phyloP scores from a whole-genome alignment of 2,888 invertebrate species.

The Cheilosia vernalis region DNA sequence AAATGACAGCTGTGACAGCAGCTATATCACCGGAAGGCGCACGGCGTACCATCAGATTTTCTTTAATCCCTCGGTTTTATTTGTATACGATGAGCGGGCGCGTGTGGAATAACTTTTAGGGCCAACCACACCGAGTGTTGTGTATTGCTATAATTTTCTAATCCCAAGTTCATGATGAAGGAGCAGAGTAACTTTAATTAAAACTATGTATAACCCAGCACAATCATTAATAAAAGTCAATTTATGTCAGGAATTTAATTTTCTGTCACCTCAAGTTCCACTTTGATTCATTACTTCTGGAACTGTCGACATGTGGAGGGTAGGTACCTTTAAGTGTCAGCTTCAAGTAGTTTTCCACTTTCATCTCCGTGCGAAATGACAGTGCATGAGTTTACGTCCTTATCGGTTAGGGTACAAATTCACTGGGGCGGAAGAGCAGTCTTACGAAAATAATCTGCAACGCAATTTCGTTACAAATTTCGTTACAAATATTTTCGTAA shows the following conservation, averaged over 20 bases:
- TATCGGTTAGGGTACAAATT: constrained; percentile 62
- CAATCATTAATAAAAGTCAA: constrained; percentile 63
- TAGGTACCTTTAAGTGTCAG: background rate
- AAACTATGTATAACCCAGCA: constrained; percentile 56
- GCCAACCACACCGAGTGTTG: background rate
- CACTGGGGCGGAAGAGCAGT: constrained; percentile 58
- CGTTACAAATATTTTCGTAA: constrained; percentile 65
- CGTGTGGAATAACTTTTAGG: background rate
- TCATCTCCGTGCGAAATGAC: constrained; percentile 27
- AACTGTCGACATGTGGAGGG: constrained; percentile 16
- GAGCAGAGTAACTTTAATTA: constrained; percentile 45
- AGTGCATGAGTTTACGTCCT: constrained; percentile 56
- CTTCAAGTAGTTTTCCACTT: background rate
- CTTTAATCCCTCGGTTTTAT: background rate
- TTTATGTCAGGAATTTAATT: constrained; percentile 59
- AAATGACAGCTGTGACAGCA: constrained; percentile 17
- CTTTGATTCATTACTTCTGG: constrained; percentile 63
- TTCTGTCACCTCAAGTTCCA: constrained; percentile 60
- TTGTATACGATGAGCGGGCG: background rate
- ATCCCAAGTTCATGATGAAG: background rate
- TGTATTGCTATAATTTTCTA: background rate
- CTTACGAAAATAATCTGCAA: constrained; percentile 62
- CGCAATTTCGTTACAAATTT: constrained; percentile 70
- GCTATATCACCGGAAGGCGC: background rate
- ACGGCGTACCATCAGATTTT: background rate